A percentile compares a stretch with the other conserved stretches of the same genome.
Evolutionary conservation across 2,113 vertebrate genomes (phyloP).

Genomic region (Centropristis striata): DNA sequence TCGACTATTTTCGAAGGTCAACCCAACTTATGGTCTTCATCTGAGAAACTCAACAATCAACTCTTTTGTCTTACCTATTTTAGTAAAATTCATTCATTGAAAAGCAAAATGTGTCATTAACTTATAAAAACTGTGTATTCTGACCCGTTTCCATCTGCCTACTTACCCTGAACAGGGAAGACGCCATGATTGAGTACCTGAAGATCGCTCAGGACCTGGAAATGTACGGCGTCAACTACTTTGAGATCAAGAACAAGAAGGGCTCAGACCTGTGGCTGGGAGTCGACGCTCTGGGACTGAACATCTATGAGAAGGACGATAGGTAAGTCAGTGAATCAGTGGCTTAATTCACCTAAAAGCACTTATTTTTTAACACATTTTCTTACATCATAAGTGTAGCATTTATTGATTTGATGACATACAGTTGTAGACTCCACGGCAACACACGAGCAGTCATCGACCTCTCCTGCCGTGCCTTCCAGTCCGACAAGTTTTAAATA

Average conservation of each 20-base stretch:
- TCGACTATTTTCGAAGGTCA: too few species aligned
- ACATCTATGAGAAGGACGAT: constrained; percentile 96
- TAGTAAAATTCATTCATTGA: too few species aligned
- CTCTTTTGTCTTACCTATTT: background rate
- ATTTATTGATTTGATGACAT: constrained; percentile 1
- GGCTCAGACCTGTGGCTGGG: constrained; percentile 96
- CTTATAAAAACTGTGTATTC: background rate
- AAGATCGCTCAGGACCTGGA: constrained; percentile 98
- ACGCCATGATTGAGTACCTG: constrained; percentile 94
- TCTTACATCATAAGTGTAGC: background rate
- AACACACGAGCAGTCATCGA: constrained; percentile 52
- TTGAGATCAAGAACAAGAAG: constrained; percentile 99
- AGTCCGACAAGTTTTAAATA: constrained; percentile 39
- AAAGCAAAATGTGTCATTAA: background rate
- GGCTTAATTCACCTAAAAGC: background rate
- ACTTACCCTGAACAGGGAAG: constrained; percentile 85
- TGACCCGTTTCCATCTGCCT: background rate
- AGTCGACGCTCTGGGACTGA: constrained; percentile 95
- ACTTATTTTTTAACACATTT: background rate
- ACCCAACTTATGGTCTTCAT: too few species aligned
- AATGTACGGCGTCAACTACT: constrained; percentile 98
- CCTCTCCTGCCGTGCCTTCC: constrained; percentile 17
- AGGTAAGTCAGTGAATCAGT: constrained; percentile 81
- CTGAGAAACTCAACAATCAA: background rate
- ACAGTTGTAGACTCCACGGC: constrained; percentile 24